Conservation (phyloP, 2,113 vertebrate genomes). For the Chamaea fasciata region DNA sequence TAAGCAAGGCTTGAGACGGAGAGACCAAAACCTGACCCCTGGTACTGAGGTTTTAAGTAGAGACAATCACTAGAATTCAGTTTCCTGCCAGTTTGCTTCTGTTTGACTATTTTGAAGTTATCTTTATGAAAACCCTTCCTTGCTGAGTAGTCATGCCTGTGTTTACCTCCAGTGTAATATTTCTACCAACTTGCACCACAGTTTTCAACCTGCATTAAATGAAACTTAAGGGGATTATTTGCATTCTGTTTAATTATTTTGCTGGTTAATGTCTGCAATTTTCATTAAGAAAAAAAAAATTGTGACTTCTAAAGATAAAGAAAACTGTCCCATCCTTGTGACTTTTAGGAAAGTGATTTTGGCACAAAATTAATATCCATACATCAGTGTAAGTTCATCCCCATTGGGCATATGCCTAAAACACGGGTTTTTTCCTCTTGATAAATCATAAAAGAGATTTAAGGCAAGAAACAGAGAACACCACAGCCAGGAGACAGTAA, state of each 20-base stretch:
- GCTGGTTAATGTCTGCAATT: neutral
- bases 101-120: neutral
- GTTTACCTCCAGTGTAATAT: neutral
- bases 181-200: neutral
- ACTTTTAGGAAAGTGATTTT: neutral
- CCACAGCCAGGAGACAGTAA: neutral
- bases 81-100: neutral
- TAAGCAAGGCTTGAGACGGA: neutral
- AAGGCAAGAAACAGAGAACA: neutral
- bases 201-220: neutral
- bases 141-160: neutral
- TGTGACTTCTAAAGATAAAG: neutral
- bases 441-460: neutral
- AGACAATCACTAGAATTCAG: neutral
- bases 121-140: neutral
- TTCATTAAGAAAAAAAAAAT: neutral
- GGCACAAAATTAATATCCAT: neutral
- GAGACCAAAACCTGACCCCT: neutral
- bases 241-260: neutral
- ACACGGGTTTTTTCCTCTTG: neutral
- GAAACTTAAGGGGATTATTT: neutral
- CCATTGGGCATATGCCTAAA: neutral
- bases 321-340: accelerated
- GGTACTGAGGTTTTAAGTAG: neutral
- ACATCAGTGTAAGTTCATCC: neutral